Evolutionary conservation across 2,113 vertebrate species (phyloP).

Genomic region (Myotis davidii): DNA sequence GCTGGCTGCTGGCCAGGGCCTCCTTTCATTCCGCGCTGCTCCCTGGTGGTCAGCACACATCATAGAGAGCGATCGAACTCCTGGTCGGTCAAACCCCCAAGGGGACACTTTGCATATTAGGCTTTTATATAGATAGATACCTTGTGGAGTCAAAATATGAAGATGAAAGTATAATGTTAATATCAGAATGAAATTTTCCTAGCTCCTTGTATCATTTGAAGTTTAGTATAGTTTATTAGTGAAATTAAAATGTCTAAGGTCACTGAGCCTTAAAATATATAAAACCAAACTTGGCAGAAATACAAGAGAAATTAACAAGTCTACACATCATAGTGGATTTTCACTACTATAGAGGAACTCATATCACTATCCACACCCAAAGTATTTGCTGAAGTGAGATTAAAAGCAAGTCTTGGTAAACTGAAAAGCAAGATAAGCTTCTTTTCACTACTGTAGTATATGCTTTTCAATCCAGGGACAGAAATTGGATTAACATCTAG

Average conservation of each 20-base stretch:
- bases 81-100: no score
- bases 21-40: no score
- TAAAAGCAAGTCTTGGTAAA: background rate
- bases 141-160: background rate
- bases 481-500: background rate
- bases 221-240: background rate
- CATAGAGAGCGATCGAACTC: no score
- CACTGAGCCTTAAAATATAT: background rate
- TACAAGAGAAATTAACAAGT: background rate
- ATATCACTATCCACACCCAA: background rate
- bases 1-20: no score
- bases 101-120: no score
- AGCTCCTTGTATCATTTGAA: background rate
- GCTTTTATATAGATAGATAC: no score
- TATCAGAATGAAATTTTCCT: background rate
- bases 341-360: background rate
- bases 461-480: background rate
- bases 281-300: background rate
- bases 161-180: background rate
- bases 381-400: background rate
- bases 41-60: no score
- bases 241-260: background rate
- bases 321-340: background rate
- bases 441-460: background rate
- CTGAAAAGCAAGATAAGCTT: background rate